These are phyloP conservation scores for Sebastes matsubarae DNA, from an alignment of 2,797 vertebrate genomes.

Conservation along the genomic window DNA sequence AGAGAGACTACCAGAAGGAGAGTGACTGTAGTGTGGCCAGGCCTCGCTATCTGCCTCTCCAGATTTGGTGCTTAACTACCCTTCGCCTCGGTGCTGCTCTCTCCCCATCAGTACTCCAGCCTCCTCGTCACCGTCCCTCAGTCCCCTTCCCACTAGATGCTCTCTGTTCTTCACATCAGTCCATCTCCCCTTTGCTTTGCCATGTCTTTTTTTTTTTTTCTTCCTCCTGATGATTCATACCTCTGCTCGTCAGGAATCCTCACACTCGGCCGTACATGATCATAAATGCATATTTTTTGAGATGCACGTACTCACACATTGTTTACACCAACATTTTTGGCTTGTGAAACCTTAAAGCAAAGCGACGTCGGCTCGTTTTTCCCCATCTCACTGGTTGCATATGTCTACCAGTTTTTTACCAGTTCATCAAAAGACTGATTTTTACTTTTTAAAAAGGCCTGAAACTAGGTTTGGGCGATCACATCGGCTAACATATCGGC, in stretches of 20 bases:
- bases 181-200: not conserved
- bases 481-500: no score
- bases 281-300: not conserved
- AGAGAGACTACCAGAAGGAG: slow-evolving; percentile 4
- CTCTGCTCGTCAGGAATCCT: not conserved
- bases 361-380: not conserved
- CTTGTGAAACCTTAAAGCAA: not conserved
- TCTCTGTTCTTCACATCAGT: not conserved
- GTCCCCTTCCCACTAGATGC: not conserved
- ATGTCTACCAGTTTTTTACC: not conserved
- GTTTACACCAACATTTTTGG: not conserved
- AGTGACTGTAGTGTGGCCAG: slow-evolving; percentile 56
- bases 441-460: not conserved
- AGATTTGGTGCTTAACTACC: slow-evolving; percentile 46
- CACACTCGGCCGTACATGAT: not conserved
- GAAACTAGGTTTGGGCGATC: no score
- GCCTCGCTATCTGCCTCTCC: slow-evolving; percentile 54
- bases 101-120: slow-evolving; percentile 4
- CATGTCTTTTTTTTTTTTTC: not conserved
- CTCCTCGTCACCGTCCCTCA: slow-evolving; percentile 4
- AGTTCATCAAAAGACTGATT: not conserved
- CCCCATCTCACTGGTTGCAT: not conserved
- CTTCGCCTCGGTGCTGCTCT: slow-evolving; percentile 26
- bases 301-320: not conserved
- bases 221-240: not conserved